Evolutionary conservation across 35 echinoderm and acorn worm species (phyloP).

Genomic region (Holothuria glaberrima): DNA sequence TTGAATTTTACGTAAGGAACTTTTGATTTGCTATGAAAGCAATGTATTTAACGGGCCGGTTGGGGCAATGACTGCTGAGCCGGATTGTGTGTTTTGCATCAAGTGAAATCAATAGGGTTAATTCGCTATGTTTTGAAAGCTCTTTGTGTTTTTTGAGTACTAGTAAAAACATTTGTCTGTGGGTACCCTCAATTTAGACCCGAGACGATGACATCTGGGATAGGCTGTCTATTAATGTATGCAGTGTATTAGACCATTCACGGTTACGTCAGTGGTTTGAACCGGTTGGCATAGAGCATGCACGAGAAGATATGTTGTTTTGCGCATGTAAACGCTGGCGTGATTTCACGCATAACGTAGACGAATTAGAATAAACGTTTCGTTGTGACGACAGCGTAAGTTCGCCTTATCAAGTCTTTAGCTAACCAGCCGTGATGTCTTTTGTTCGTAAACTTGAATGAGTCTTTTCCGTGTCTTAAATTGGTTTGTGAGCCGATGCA

Average conservation of each 20-base stretch:
- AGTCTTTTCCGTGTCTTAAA: too few species aligned
- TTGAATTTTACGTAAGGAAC: background rate
- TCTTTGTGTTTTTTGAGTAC: constrained; percentile 3
- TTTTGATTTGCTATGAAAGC: constrained; percentile 32
- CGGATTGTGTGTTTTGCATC: constrained; percentile 9
- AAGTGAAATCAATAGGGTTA: constrained; percentile 36
- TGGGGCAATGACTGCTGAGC: background rate
- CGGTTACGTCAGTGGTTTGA: background rate
- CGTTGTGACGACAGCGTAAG: too few species aligned
- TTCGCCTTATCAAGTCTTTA: too few species aligned
- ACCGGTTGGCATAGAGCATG: background rate
- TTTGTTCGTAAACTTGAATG: too few species aligned
- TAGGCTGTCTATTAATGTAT: background rate
- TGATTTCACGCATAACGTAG: too few species aligned
- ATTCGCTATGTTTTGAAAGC: constrained; percentile 22
- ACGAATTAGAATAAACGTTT: too few species aligned
- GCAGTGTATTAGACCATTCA: too few species aligned
- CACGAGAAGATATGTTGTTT: background rate
- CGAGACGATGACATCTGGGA: background rate
- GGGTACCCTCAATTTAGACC: background rate
- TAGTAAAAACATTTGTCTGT: background rate
- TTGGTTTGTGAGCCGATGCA: too few species aligned
- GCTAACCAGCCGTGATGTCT: too few species aligned
- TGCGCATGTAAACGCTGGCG: too few species aligned
- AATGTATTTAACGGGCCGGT: background rate